Evolutionary conservation across 2,888 invertebrate genomes (phyloP).

Genomic region (Lomographa bimaculata): DNA sequence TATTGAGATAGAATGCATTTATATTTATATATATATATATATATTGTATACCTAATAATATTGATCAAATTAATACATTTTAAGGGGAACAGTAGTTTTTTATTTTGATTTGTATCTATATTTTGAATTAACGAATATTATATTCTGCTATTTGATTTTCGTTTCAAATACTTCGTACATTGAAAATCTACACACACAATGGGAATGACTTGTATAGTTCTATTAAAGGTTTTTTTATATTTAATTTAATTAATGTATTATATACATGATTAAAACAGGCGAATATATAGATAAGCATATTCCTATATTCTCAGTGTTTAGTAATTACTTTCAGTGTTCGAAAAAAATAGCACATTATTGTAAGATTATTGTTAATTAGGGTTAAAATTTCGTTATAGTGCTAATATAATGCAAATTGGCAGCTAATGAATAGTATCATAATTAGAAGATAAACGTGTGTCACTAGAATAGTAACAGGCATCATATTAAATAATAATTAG

Average conservation of each 20-base stretch:
- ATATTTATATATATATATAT: constrained; percentile 7
- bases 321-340: constrained; percentile 46
- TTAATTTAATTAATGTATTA: no score
- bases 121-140: constrained; percentile 1
- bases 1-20: constrained; percentile 5
- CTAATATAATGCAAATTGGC: no score
- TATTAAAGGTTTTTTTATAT: no score
- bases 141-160: constrained; percentile 6
- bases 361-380: no score
- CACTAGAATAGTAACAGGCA: constrained; percentile 17
- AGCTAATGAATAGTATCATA: no score
- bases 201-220: constrained; percentile 28
- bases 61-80: no score
- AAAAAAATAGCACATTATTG: constrained; percentile 12
- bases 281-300: no score
- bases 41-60: no score
- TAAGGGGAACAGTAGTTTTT: constrained; percentile 10
- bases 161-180: constrained; percentile 23
- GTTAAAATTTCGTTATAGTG: no score
- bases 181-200: constrained; percentile 1
- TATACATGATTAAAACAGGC: no score
- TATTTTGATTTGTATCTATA: constrained; percentile 17
- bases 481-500: constrained; percentile 8
- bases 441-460: no score
- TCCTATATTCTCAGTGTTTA: no score